Evolutionary conservation across 2,888 invertebrate species (phyloP).

Genomic region (Eustalomyia histrio): DNA sequence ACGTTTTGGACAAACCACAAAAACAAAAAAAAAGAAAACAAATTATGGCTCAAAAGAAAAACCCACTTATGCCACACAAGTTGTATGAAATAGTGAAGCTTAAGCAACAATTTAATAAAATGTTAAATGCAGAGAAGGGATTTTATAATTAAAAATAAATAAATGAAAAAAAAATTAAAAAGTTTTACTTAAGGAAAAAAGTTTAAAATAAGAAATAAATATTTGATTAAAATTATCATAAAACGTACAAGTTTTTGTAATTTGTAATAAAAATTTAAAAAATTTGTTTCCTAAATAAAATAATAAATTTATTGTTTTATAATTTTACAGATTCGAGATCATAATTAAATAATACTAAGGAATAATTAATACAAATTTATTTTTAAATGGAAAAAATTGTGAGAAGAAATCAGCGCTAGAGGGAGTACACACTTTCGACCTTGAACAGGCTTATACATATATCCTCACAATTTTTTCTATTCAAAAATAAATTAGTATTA

Average conservation of each 20-base stretch:
- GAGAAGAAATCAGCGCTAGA: too few species aligned
- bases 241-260: background rate
- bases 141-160: background rate
- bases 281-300: too few species aligned
- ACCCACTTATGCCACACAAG: slow-evolving; percentile 3
- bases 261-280: background rate
- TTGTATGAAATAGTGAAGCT: background rate
- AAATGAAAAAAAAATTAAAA: background rate
- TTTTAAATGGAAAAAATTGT: too few species aligned
- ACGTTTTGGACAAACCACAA: slow-evolving; percentile 6
- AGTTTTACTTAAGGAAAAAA: background rate
- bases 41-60: background rate
- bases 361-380: too few species aligned
- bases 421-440: too few species aligned
- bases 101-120: background rate
- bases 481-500: too few species aligned
- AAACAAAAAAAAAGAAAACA: background rate
- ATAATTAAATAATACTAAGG: too few species aligned
- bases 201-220: too few species aligned
- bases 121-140: background rate
- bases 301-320: too few species aligned
- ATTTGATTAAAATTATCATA: background rate
- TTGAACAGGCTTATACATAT: too few species aligned
- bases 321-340: too few species aligned
- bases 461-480: too few species aligned